Conservation (phyloP, 2,888 invertebrate species). For the Cheilosia grossa region DNA sequence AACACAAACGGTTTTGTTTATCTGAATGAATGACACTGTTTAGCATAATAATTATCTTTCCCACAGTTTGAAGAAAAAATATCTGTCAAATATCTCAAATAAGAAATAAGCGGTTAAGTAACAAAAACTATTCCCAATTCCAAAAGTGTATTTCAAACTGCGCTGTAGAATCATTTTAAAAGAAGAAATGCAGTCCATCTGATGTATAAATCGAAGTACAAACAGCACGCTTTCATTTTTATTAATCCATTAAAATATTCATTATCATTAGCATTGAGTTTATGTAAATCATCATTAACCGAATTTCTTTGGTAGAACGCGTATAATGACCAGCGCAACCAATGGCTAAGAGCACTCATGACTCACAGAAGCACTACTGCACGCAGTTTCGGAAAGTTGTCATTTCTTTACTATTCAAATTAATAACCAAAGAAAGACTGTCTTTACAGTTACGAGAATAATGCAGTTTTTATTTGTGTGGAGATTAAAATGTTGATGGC, state of each 20-base stretch:
- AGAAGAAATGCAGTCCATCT: neutral
- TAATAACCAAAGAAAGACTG: neutral
- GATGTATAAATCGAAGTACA: constrained; percentile 1
- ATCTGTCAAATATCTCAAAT: neutral
- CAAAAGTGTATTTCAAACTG: neutral
- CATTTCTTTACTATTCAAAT: constrained; percentile 12
- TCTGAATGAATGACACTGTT: neutral
- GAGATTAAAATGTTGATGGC: no score
- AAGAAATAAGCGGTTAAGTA: no score
- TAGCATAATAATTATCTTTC: neutral
- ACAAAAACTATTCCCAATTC: neutral
- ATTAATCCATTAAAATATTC: neutral
- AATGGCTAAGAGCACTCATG: constrained; percentile 21
- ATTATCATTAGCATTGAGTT: constrained; percentile 5
- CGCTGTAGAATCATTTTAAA: neutral
- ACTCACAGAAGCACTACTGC: neutral
- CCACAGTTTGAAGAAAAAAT: neutral
- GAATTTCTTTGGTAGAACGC: constrained; percentile 10
- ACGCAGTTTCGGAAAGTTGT: constrained; percentile 8
- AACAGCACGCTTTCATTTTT: constrained; percentile 29
- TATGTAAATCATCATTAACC: constrained; percentile 14
- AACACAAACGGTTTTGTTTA: neutral
- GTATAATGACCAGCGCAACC: constrained; percentile 8
- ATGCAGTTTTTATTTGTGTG: no score
- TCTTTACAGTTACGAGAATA: neutral